phyloP scores from a whole-genome alignment of 1,140 invertebrate species.

The Camponotus floridanus region DNA sequence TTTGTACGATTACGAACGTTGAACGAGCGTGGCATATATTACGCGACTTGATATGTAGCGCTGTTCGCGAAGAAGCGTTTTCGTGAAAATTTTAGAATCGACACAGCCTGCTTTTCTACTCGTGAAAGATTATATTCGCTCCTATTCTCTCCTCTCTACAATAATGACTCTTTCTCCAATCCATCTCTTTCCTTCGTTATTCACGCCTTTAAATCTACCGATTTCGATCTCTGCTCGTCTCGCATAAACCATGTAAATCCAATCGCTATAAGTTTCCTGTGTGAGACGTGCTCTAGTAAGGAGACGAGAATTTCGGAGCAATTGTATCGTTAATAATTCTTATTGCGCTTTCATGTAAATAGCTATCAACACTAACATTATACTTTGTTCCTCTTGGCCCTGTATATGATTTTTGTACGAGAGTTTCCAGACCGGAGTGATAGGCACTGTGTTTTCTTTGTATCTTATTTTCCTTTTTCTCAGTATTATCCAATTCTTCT shows the following conservation, averaged over 20 bases:
- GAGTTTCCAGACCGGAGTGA: slow-evolving; percentile 79
- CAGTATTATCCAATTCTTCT: slow-evolving; percentile 19
- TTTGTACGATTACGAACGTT: slow-evolving; percentile 15
- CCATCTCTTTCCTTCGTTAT: not conserved
- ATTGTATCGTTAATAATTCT: slow-evolving; percentile 55
- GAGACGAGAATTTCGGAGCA: slow-evolving; percentile 61
- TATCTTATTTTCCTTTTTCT: slow-evolving; percentile 61
- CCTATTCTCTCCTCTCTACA: not conserved
- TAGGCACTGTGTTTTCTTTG: slow-evolving; percentile 84
- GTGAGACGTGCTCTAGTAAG: slow-evolving; percentile 16
- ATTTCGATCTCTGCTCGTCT: not conserved
- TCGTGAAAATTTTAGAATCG: slow-evolving; percentile 51
- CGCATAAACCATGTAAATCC: slow-evolving; percentile 6
- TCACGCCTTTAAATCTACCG: not conserved
- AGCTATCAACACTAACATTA: slow-evolving; percentile 63
- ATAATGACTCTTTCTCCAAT: not conserved
- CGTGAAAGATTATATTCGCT: slow-evolving; percentile 27
- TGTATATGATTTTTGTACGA: slow-evolving; percentile 85
- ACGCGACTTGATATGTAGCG: slow-evolving; percentile 57
- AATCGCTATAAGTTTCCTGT: slow-evolving; percentile 17
- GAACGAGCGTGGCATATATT: slow-evolving; percentile 31
- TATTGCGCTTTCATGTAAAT: slow-evolving; percentile 60
- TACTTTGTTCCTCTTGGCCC: slow-evolving; percentile 79
- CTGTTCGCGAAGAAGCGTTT: slow-evolving; percentile 56
- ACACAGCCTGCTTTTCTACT: slow-evolving; percentile 52